Evolutionary conservation across 2,113 vertebrate species (phyloP), one percentile per base, ranked within the genome.

Genomic region (Pygoscelis adeliae): DNA sequence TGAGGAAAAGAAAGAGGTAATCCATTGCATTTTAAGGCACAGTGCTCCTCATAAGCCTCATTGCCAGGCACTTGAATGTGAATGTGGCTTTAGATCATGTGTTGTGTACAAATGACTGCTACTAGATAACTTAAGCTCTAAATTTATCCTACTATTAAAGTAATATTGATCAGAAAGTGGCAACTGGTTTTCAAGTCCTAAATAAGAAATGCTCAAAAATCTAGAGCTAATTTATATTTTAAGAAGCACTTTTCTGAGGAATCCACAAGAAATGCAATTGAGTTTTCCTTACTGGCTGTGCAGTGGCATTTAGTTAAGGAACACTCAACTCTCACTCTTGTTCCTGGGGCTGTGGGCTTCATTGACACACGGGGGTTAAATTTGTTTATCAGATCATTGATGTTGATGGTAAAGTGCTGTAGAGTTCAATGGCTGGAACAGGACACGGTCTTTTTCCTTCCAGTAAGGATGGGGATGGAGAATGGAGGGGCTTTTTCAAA

Each of bases 141-240:
- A 49, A 91, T 72, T 80, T 89, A 92, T 76, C 71, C 59, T 76
- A 0, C 67, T 66, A 6, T 92, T 95, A 40, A 90, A 85, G 79
- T 89, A 81, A 25, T 36, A 78, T 96, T 95, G 91, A 92, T 96
- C 65, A 80, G 82, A 72, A 89, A 92, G 34, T n/a, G 32, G 79
- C 50, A 83, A 23, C 92, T 78, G 83, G 82, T 63, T 72, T 94
- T 79, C 80, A 72, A 61, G 63, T 87, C 52, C 38, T 76, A 91
- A 79, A 63, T 56, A 77, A 85, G 83, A 82, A 96, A 83, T 56
- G 36, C 20, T 76, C 44, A 19, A 40, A 87, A 46, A 87, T 55
- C 42, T 70, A 27, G 50, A 78, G 19, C 21, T 92, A 38, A 66
- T 78, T 85, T 73, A 12, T 73, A 38, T 69, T 91, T 88, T 73